Percentiles rank a stretch among this genome's conserved stretches.
Evolutionary conservation across 2,888 invertebrate genomes (phyloP).

Genomic region (Rhimphoctona megacephalus): DNA sequence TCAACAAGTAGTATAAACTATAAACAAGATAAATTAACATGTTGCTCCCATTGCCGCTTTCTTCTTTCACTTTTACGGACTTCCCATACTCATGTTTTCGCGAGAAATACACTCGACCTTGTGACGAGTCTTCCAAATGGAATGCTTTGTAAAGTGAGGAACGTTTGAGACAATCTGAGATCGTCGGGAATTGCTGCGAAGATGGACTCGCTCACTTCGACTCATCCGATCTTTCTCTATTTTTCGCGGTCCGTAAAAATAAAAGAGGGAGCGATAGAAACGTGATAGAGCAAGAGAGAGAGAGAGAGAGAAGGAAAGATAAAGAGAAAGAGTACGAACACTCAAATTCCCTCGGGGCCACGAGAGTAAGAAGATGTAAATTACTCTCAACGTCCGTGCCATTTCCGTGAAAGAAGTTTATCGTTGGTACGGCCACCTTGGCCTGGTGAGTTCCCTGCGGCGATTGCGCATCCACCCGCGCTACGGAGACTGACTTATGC

Average conservation of each 20-base stretch:
- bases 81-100: background rate
- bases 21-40: background rate
- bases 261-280: constrained; percentile 1
- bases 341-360: constrained; percentile 69
- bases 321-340: constrained; percentile 44
- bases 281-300: constrained; percentile 10
- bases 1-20: background rate
- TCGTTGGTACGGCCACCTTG: constrained; percentile 72
- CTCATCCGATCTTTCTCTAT: constrained; percentile 47
- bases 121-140: constrained; percentile 12
- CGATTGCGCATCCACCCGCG: constrained; percentile 68
- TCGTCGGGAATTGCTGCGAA: constrained; percentile 50
- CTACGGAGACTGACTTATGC: constrained; percentile 74
- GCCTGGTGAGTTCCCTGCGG: constrained; percentile 71
- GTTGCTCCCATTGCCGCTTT: background rate
- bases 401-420: constrained; percentile 75
- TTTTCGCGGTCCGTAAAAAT: constrained; percentile 22
- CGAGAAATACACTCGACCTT: background rate
- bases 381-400: constrained; percentile 75
- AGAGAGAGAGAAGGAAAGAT: constrained; percentile 1
- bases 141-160: constrained; percentile 25
- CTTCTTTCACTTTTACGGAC: background rate
- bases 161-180: constrained; percentile 45
- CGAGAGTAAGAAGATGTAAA: constrained; percentile 75
- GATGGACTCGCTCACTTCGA: constrained; percentile 43